These are phyloP conservation scores for Pseudococcus longispinus DNA, from an alignment of 2,888 invertebrate genomes.

Conservation along the genomic window DNA sequence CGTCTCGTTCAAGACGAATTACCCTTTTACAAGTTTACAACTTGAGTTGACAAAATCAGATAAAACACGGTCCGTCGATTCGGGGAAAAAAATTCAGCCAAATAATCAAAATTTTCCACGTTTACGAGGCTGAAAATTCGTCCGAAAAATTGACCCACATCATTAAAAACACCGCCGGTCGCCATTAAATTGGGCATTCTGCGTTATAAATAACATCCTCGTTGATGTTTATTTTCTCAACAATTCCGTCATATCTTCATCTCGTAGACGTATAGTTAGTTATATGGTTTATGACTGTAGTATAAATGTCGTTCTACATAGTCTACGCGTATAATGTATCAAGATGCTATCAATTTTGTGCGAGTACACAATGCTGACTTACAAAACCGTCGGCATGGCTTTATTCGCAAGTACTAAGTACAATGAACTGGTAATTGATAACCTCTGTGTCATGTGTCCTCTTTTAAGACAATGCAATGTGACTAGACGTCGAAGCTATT, in stretches of 20 bases:
- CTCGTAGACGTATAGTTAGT: neutral
- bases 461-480: neutral
- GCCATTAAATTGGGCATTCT: neutral
- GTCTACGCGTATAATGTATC: neutral
- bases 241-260: neutral
- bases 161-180: neutral
- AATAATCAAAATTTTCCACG: neutral
- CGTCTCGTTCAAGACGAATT: too few species aligned
- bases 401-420: neutral
- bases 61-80: too few species aligned
- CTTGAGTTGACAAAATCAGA: too few species aligned
- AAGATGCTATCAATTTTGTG: neutral
- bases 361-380: neutral
- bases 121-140: neutral
- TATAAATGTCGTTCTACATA: neutral
- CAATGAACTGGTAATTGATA: conserved; percentile 4
- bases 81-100: neutral
- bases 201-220: neutral
- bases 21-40: too few species aligned
- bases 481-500: neutral
- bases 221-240: neutral
- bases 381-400: neutral
- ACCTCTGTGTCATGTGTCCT: neutral
- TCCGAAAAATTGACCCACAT: neutral
- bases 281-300: neutral